Conservation (phyloP, 2,797 vertebrate genomes). For the Hemitrygon akajei region DNA sequence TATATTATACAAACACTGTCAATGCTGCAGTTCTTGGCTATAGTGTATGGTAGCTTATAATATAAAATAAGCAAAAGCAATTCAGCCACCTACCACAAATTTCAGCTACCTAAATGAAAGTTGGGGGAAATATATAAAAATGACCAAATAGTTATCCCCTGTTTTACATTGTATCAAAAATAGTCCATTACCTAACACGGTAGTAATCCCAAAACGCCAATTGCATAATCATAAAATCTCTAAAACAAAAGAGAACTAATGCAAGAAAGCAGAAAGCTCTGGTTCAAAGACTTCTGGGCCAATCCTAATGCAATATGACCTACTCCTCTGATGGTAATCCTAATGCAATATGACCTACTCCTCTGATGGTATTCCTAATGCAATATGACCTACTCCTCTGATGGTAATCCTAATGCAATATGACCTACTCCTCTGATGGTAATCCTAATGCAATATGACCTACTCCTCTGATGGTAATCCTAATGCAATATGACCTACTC, state of each 20-base stretch:
- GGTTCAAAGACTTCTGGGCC: neutral
- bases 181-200: neutral
- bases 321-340: too few species aligned
- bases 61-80: neutral
- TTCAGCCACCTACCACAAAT: neutral
- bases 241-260: neutral
- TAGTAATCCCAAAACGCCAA: neutral
- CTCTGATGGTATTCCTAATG: too few species aligned
- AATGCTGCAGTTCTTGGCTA: too few species aligned
- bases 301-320: neutral
- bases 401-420: too few species aligned
- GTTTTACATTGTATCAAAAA: neutral
- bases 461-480: too few species aligned
- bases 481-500: too few species aligned
- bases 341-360: too few species aligned
- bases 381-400: too few species aligned
- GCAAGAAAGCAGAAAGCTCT: neutral
- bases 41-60: neutral
- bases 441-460: too few species aligned
- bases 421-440: too few species aligned
- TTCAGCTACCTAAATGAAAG: neutral
- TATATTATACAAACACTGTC: neutral
- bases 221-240: neutral
- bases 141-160: neutral
- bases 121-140: too few species aligned